These are phyloP conservation scores for Pseudochirops cupreus DNA, from an alignment of 2,797 vertebrate species.

Conservation along the genomic window DNA sequence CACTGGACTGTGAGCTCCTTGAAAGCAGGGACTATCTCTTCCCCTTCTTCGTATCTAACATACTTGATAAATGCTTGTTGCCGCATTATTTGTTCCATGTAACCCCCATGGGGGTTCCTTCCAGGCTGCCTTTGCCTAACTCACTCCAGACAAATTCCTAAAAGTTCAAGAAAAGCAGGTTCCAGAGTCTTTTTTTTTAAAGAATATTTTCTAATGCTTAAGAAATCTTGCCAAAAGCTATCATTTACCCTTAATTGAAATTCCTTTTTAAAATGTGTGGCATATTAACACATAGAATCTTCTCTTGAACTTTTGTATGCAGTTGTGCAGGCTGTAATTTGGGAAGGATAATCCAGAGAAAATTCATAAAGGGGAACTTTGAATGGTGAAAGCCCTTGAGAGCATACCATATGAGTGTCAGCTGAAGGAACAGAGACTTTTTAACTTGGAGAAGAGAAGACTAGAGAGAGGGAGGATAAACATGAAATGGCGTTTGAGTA, in stretches of 20 bases:
- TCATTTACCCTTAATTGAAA: not conserved
- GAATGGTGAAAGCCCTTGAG: not conserved
- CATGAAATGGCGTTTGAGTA: not conserved
- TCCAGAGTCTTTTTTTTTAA: not conserved
- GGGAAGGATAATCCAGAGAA: not conserved
- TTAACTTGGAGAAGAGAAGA: not conserved
- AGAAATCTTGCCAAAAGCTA: not conserved
- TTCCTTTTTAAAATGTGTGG: not conserved
- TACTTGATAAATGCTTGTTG: not conserved
- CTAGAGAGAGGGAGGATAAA: not conserved
- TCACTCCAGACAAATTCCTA: not conserved
- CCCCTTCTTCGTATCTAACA: not conserved
- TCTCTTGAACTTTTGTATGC: not conserved
- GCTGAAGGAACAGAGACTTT: not conserved
- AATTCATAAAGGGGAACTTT: not conserved
- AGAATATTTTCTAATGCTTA: not conserved
- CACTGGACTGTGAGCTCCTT: not conserved
- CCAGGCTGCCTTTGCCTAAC: not conserved
- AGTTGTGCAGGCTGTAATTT: not conserved
- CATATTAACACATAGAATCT: not conserved
- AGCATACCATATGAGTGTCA: not conserved
- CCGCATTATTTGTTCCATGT: not conserved
- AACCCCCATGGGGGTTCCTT: not conserved
- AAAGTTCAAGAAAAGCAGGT: not conserved
- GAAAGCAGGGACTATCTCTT: not conserved